These are phyloP conservation scores for Pentalonia nigronervosa DNA, from an alignment of 1,140 invertebrate genomes.

Conservation along the genomic window DNA sequence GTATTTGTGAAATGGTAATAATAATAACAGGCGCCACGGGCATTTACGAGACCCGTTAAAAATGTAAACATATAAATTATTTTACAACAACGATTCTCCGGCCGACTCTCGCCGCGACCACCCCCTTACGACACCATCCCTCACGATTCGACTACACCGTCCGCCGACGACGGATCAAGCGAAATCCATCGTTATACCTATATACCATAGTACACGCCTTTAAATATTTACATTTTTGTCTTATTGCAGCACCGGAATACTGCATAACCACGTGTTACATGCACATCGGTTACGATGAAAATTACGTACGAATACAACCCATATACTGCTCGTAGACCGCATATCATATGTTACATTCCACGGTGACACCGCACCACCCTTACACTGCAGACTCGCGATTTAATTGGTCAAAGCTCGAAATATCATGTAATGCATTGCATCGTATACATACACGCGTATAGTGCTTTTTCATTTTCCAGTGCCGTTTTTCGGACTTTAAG, in stretches of 20 bases:
- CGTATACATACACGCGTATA: not conserved
- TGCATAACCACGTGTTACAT: not conserved
- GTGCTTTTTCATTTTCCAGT: not conserved
- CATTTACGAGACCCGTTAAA: not conserved
- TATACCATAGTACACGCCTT: not conserved
- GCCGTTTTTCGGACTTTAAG: not conserved
- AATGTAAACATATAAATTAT: constrained; percentile 38
- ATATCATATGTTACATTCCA: not conserved
- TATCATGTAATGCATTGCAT: not conserved
- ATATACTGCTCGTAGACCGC: not conserved
- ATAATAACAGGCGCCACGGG: not conserved
- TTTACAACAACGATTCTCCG: not conserved
- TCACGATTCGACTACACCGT: not conserved
- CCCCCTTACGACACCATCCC: too few relatives aligned
- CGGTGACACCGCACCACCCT: not conserved
- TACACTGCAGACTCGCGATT: not conserved
- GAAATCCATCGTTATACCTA: too few relatives aligned
- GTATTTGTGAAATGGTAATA: not conserved
- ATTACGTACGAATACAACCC: too few relatives aligned
- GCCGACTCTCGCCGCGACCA: not conserved
- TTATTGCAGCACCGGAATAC: not conserved
- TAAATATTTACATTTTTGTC: not conserved
- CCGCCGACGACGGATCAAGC: too few relatives aligned
- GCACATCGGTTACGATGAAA: too few relatives aligned
- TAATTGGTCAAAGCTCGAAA: not conserved